Evolutionary conservation across 2,113 vertebrate genomes (phyloP).

Genomic region (Xenotilapia longispinis): DNA sequence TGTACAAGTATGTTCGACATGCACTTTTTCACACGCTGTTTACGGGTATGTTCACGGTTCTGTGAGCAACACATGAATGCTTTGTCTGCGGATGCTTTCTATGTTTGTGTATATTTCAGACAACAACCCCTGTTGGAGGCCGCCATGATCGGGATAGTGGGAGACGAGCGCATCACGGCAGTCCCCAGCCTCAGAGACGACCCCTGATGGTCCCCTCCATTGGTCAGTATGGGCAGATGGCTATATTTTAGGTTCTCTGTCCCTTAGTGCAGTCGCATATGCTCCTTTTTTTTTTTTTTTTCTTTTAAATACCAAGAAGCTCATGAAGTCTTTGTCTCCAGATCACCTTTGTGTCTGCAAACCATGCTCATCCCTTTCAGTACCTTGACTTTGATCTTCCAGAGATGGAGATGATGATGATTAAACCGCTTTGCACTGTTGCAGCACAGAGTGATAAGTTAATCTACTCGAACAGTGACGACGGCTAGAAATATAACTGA

Average conservation of each 20-base stretch:
- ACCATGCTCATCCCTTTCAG: conserved; percentile 47
- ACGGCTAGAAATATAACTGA: neutral
- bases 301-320: neutral
- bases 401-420: neutral
- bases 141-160: conserved; percentile 70
- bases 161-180: conserved; percentile 71
- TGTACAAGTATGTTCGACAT: conserved; percentile 7
- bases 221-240: conserved; percentile 77
- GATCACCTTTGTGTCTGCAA: conserved; percentile 36
- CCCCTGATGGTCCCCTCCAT: conserved; percentile 81
- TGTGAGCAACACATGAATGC: neutral
- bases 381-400: neutral
- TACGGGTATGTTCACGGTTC: neutral
- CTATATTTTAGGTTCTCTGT: neutral
- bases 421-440: neutral
- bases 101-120: conserved; percentile 31
- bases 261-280: neutral
- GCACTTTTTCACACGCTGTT: neutral
- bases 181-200: conserved; percentile 74
- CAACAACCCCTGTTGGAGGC: conserved; percentile 71
- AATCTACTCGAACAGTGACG: neutral
- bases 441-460: neutral
- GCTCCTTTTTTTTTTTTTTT: neutral
- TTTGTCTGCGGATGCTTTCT: conserved; percentile 14
- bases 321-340: conserved; percentile 5